phyloP scores from a whole-genome alignment of 2,113 vertebrate species.

The Dinomys branickii region DNA sequence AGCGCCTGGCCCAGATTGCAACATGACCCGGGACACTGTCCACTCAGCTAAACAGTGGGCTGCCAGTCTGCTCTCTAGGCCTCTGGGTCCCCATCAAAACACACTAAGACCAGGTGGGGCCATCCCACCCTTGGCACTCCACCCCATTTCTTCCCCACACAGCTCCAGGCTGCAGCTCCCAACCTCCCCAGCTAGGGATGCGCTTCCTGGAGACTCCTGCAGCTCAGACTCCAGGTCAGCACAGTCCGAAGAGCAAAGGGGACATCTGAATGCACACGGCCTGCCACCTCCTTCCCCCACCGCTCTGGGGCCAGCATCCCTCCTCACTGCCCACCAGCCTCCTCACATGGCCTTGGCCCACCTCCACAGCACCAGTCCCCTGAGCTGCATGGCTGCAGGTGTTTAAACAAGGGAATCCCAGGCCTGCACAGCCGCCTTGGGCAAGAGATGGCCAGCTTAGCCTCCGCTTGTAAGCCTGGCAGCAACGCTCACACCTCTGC shows the following conservation, averaged over 20 bases:
- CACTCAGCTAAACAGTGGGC: not conserved
- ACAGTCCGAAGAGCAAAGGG: not conserved
- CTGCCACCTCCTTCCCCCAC: accelerated
- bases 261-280: not conserved
- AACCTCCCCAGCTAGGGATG: accelerated
- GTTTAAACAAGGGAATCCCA: not conserved
- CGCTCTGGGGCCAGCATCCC: not conserved
- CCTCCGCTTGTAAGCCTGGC: not conserved
- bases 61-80: not conserved
- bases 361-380: too few relatives aligned
- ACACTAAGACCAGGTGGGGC: not conserved
- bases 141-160: not conserved
- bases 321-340: not conserved
- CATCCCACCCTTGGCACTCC: not conserved
- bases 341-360: not conserved
- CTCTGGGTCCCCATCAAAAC: not conserved
- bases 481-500: accelerated
- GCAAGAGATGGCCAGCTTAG: accelerated
- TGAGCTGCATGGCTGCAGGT: accelerated
- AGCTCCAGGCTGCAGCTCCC: not conserved
- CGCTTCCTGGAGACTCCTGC: not conserved
- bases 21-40: not conserved
- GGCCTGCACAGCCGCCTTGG: not conserved
- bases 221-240: not conserved
- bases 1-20: not conserved